Evolutionary conservation across 1,140 invertebrate genomes (phyloP).

Genomic region (Heliothis virescens): DNA sequence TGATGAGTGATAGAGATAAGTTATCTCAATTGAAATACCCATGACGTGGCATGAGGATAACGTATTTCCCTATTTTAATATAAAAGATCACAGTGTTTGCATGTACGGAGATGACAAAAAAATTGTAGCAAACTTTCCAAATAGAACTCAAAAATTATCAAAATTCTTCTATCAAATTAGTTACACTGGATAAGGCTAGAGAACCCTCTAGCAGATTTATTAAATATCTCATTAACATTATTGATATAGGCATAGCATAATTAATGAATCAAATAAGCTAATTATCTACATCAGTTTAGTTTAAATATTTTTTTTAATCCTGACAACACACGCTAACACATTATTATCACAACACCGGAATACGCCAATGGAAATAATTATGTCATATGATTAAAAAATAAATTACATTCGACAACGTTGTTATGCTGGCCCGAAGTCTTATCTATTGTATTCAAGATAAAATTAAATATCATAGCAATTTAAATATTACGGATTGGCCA

Average conservation of each 20-base stretch:
- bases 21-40: too few species aligned
- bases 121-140: too few species aligned
- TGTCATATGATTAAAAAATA: neutral
- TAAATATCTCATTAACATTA: neutral
- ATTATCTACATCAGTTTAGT: neutral
- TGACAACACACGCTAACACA: neutral
- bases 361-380: constrained; percentile 3
- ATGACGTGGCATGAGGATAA: too few species aligned
- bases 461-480: neutral
- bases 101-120: too few species aligned
- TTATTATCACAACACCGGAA: neutral
- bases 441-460: neutral
- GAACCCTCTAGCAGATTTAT: too few species aligned
- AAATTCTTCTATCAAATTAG: too few species aligned
- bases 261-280: neutral
- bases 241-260: neutral
- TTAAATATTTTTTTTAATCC: neutral
- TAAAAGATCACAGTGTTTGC: too few species aligned
- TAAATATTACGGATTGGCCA: neutral
- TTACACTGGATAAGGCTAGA: too few species aligned
- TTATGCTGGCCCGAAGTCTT: neutral
- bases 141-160: too few species aligned
- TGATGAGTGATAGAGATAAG: too few species aligned
- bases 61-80: too few species aligned
- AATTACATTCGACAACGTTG: neutral